Conservation (phyloP, 2,888 invertebrate species). For the Drosophila peninsularis region DNA sequence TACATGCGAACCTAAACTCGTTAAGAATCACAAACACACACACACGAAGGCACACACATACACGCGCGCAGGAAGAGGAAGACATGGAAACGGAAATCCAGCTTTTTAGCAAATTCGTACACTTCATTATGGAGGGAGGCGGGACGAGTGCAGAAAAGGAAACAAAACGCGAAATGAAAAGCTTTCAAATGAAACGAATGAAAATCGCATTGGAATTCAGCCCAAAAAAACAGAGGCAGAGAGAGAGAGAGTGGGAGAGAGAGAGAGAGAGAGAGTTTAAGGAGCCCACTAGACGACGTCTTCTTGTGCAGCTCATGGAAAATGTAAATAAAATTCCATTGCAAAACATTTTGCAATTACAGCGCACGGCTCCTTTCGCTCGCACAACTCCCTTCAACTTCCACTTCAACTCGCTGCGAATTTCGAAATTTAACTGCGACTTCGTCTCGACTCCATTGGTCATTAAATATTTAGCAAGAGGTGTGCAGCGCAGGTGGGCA, state of each 20-base stretch:
- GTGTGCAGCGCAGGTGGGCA: constrained; percentile 13
- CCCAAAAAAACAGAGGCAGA: constrained; percentile 8
- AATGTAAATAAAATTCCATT: constrained; percentile 76
- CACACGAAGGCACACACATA: constrained; percentile 8
- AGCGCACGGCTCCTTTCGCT: constrained; percentile 47
- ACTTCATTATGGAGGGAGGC: constrained; percentile 50
- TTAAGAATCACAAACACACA: constrained; percentile 49
- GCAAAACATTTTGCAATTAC: constrained; percentile 75
- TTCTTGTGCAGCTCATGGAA: constrained; percentile 70
- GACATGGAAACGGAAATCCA: constrained; percentile 65
- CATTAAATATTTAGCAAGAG: constrained; percentile 79
- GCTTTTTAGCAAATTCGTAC: constrained; percentile 68
- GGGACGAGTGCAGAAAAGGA: constrained; percentile 24
- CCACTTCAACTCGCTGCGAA: constrained; percentile 5
- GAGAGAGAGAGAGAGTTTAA: constrained; percentile 15
- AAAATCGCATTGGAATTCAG: constrained; percentile 72
- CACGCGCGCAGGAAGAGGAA: constrained; percentile 49
- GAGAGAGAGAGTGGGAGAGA: neutral
- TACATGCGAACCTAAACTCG: constrained; percentile 52
- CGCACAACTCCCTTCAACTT: constrained; percentile 10
- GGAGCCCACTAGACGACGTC: constrained; percentile 47
- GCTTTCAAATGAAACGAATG: constrained; percentile 73
- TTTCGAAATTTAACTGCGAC: constrained; percentile 15
- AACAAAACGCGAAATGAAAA: constrained; percentile 67
- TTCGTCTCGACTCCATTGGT: constrained; percentile 68